phyloP scores from a whole-genome alignment of 2,888 invertebrate species.

The Ectemnius lituratus region DNA sequence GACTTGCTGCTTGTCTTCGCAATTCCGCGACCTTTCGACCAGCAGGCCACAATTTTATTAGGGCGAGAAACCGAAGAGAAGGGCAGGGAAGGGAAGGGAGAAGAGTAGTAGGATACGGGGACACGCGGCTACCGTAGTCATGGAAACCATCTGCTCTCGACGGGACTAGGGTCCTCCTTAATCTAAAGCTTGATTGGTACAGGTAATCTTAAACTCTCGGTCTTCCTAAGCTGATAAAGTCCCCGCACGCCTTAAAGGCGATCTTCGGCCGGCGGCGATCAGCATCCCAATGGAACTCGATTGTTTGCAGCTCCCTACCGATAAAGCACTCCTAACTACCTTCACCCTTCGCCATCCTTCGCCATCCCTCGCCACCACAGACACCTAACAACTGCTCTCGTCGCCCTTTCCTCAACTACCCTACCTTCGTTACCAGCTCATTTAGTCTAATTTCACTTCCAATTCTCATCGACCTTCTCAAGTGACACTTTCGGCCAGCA shows the following conservation, averaged over 20 bases:
- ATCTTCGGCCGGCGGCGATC: not conserved
- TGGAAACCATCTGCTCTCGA: slow-evolving; percentile 57
- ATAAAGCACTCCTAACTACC: too few species aligned
- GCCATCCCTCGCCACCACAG: too few species aligned
- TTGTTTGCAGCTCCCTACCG: too few species aligned
- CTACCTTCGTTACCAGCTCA: too few species aligned
- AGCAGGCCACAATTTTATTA: too few species aligned
- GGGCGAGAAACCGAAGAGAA: slow-evolving; percentile 14
- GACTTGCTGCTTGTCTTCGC: not conserved
- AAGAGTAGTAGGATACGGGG: slow-evolving; percentile 50
- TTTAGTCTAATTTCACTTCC: too few species aligned
- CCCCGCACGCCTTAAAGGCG: slow-evolving; percentile 31
- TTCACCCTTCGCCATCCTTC: too few species aligned
- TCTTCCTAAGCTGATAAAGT: slow-evolving; percentile 30
- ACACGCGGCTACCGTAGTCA: slow-evolving; percentile 60
- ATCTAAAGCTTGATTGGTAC: slow-evolving; percentile 62
- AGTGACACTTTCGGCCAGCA: too few species aligned
- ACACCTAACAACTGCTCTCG: too few species aligned
- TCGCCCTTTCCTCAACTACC: too few species aligned
- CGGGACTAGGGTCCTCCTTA: slow-evolving; percentile 59
- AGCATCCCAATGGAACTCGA: not conserved
- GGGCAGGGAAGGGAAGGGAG: slow-evolving; percentile 15
- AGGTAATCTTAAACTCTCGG: slow-evolving; percentile 52
- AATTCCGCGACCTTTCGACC: slow-evolving; percentile 47
- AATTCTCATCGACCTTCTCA: too few species aligned